phyloP scores from a whole-genome alignment of 2,797 vertebrate species.

The Scolopax bukidnonensis region DNA sequence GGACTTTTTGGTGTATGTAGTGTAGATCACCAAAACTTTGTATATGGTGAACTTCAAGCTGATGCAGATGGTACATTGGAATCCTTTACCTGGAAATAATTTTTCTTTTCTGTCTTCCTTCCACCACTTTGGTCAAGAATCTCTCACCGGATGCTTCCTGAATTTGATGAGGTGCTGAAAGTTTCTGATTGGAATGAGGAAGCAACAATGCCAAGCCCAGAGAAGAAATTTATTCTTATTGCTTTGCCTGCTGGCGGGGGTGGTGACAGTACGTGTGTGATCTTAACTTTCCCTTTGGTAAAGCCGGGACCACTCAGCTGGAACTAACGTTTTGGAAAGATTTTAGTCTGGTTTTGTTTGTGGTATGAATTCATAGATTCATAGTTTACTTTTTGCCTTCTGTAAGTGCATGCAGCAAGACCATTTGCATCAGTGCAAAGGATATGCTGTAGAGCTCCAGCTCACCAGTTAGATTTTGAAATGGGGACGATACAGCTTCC shows the following conservation, averaged over 20 bases:
- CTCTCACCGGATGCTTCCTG: slow-evolving; percentile 66
- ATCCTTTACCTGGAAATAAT: background rate
- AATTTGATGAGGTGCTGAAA: slow-evolving; percentile 80
- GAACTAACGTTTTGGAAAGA: background rate
- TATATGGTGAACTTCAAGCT: background rate
- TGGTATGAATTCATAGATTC: background rate
- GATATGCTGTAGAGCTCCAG: background rate
- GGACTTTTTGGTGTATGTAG: background rate
- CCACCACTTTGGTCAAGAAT: slow-evolving; percentile 68
- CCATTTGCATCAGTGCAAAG: background rate
- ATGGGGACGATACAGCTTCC: background rate
- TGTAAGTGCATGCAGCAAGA: background rate
- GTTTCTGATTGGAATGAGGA: slow-evolving; percentile 21
- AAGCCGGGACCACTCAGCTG: background rate
- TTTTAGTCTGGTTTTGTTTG: background rate
- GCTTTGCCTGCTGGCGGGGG: slow-evolving; percentile 65
- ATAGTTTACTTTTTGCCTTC: background rate
- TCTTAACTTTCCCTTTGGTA: slow-evolving; percentile 6
- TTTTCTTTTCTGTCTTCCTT: background rate
- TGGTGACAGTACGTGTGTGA: slow-evolving; percentile 15
- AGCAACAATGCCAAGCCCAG: slow-evolving; percentile 61
- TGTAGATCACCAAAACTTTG: background rate
- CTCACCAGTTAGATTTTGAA: background rate
- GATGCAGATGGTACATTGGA: background rate
- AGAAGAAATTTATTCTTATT: slow-evolving; percentile 84